Percentiles rank a stretch among this genome's conserved stretches.
phyloP scores from a whole-genome alignment of 2,797 vertebrate genomes.

The Echeneis naucrates region DNA sequence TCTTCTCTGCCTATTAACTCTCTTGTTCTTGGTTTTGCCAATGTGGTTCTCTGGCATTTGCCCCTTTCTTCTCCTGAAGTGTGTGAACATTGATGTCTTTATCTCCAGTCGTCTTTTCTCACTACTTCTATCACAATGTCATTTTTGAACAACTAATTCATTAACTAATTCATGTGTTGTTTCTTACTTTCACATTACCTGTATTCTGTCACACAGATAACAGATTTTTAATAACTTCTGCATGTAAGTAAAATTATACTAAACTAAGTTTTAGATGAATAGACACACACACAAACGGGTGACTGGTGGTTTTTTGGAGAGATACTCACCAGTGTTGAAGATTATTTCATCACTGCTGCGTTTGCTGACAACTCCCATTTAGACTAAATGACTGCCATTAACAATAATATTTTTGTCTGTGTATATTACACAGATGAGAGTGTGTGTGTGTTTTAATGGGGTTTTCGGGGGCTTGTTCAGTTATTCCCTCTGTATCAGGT shows the following conservation, averaged over 20 bases:
- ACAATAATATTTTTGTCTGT: constrained; percentile 5
- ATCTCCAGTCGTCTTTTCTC: neutral
- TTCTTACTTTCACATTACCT: neutral
- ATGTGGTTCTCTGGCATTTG: neutral
- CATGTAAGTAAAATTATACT: constrained; percentile 3
- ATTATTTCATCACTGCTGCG: constrained; percentile 34
- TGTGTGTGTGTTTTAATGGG: neutral
- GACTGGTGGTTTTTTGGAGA: constrained; percentile 11
- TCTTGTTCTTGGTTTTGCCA: neutral
- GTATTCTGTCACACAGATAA: neutral
- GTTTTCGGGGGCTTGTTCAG: constrained; percentile 19
- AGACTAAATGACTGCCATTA: constrained; percentile 39
- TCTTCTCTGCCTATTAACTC: constrained; percentile 14
- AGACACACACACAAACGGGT: constrained; percentile 22
- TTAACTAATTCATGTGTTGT: neutral
- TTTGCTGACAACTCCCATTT: constrained; percentile 53
- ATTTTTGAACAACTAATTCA: too few species aligned
- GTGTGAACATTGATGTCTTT: neutral
- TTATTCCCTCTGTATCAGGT: constrained; percentile 30
- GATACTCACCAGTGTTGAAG: constrained; percentile 17
- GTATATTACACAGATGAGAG: neutral
- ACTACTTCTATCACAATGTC: neutral
- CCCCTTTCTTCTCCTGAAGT: neutral
- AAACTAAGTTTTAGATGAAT: constrained; percentile 9
- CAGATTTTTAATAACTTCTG: neutral